Percentiles rank a stretch among this genome's conserved stretches.
Conservation (phyloP, 2,797 vertebrate genomes). For the Strix occidentalis region DNA sequence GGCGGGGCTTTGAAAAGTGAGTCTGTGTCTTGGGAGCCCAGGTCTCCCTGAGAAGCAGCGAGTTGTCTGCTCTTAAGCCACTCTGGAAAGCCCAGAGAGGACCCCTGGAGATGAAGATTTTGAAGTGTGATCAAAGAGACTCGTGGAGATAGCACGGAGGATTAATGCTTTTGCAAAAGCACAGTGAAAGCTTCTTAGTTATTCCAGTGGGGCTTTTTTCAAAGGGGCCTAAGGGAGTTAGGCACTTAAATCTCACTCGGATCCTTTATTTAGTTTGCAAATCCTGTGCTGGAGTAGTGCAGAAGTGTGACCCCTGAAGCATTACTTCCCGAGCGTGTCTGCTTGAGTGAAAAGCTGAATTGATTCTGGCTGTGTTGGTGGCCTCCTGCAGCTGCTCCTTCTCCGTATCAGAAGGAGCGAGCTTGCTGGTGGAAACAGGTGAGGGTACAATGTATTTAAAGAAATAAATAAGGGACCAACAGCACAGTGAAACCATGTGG, state of each 20-base stretch:
- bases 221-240: slow-evolving; percentile 20
- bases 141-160: background rate
- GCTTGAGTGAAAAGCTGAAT: slow-evolving; percentile 22
- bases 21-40: background rate
- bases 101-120: slow-evolving; percentile 20
- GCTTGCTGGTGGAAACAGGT: background rate
- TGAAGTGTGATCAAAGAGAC: slow-evolving; percentile 36
- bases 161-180: slow-evolving; percentile 15
- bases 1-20: background rate
- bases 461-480: background rate
- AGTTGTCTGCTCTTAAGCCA: background rate
- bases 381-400: slow-evolving; percentile 46
- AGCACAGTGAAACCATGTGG: rapidly evolving
- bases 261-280: slow-evolving; percentile 42
- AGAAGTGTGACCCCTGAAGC: slow-evolving; percentile 20
- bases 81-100: background rate
- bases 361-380: slow-evolving; percentile 15
- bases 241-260: slow-evolving; percentile 31
- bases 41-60: background rate
- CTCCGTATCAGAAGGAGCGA: rapidly evolving
- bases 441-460: background rate
- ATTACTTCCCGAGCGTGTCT: background rate
- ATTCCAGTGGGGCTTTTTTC: background rate
- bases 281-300: background rate
- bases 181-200: background rate